Evolutionary conservation across 2,113 vertebrate species (phyloP).

Genomic region (Lycocorax pyrrhopterus): DNA sequence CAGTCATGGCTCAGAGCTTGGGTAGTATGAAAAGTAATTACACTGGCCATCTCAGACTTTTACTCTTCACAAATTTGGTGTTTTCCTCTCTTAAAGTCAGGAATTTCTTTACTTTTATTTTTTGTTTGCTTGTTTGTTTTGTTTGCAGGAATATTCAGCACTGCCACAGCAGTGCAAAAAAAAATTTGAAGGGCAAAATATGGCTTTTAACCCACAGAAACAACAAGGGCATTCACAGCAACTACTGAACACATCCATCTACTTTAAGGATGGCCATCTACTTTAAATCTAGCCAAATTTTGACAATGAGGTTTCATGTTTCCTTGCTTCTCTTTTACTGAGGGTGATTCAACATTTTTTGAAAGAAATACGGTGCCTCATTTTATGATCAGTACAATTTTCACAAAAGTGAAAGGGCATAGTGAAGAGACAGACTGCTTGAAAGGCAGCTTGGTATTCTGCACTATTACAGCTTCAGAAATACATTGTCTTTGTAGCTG

Average conservation of each 20-base stretch:
- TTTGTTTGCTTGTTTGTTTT: neutral
- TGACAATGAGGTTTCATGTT: neutral
- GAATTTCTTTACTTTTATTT: neutral
- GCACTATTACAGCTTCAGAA: neutral
- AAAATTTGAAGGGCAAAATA: neutral
- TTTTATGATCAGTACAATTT: slow-evolving; percentile 14
- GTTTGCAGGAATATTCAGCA: neutral
- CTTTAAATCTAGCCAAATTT: neutral
- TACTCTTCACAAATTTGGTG: neutral
- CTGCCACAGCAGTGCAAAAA: neutral
- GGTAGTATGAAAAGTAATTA: neutral
- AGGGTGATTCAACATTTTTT: neutral
- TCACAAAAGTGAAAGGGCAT: neutral
- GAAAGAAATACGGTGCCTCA: neutral
- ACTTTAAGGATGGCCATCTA: neutral
- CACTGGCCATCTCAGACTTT: neutral
- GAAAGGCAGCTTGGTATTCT: neutral
- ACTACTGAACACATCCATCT: neutral
- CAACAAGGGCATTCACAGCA: neutral
- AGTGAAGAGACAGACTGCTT: neutral
- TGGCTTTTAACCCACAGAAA: neutral
- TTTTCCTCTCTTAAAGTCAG: neutral
- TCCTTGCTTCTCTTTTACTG: neutral
- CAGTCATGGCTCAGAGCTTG: neutral
- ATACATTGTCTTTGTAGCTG: neutral